Evolutionary conservation across 2,797 vertebrate genomes (phyloP), one percentile per base, ranked within the genome.

Genomic region (Catharus ustulatus): DNA sequence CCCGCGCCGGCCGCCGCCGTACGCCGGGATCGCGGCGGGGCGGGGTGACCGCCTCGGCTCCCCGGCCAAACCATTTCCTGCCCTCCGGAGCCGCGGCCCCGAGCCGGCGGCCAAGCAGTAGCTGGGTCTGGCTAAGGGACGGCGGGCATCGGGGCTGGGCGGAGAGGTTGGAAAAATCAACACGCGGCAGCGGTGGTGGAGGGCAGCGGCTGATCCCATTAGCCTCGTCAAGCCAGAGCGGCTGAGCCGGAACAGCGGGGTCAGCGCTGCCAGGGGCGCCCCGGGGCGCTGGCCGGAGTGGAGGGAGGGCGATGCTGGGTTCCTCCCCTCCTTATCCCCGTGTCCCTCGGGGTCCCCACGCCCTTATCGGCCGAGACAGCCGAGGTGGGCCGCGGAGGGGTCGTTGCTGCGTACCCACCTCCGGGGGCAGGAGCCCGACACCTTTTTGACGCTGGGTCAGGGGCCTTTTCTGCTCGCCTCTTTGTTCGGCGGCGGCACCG

Each of bases 161-260:
- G 46, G 88, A 67, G 84, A 95, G 93, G 94, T 43, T 96, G 95
- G 97, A 97, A 97, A 97, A 97, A 97, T 96, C 97, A 97, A 96
- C 96, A 91, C 96, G 90, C 95, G 86, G 96, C 94, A 69, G 89
- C 74, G 48, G 92, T 36, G 84, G 91, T 72, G 64, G 89, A 90
- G 59, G 80, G 51, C 89, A 86, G 94, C 57, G 48, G 71, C 87
- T 92, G 95, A 95, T 97, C 95, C 93, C 96, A 94, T 97, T 95
- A 97, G 90, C 90, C 58, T 55, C 94, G 80, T 78, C 95, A 94
- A 97, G 94, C 84, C 88, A 87, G 88, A 96, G 96, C 54, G 91
- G 88, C 87, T 92, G 94, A 94, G 90, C 63, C 71, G 67, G 86
- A 87, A 91, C 94, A 78, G 86, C 51, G 40, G 49, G 94, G 96